phyloP scores from a whole-genome alignment of 2,113 vertebrate species.

The Lanius ludovicianus region DNA sequence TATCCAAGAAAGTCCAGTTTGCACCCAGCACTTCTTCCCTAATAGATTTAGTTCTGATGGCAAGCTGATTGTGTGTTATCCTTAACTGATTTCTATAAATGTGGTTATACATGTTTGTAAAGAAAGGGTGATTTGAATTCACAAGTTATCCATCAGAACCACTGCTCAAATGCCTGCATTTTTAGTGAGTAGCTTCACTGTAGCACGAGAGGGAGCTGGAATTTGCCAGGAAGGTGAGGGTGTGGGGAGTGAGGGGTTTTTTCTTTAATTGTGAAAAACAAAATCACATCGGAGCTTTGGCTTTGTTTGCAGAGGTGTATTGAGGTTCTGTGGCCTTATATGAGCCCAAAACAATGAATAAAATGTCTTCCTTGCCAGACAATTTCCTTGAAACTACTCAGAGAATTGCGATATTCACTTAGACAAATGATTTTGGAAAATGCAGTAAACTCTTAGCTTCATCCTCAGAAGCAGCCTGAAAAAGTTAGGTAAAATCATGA shows the following conservation, averaged over 20 bases:
- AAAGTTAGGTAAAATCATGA: not conserved
- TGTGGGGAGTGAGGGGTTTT: not conserved
- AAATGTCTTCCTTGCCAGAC: fast-evolving
- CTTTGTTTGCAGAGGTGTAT: not conserved
- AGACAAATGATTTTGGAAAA: not conserved
- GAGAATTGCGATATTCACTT: not conserved
- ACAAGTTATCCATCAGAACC: not conserved
- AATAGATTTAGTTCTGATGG: no score
- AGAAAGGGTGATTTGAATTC: not conserved
- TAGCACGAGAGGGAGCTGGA: not conserved
- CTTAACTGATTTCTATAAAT: not conserved
- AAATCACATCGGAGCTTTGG: not conserved
- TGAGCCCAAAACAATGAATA: not conserved
- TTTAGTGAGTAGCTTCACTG: not conserved
- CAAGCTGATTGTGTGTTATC: not conserved
- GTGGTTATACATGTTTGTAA: not conserved
- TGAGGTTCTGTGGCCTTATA: not conserved
- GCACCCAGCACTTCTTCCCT: fast-evolving
- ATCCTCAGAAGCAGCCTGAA: not conserved
- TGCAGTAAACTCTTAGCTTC: not conserved
- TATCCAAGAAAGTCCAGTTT: not conserved
- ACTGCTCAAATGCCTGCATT: not conserved
- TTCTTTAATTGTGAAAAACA: not conserved
- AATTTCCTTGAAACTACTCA: not conserved
- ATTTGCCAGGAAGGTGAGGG: not conserved